Conservation (phyloP, 2,888 invertebrate species). For the Ametastegia equiseti region DNA sequence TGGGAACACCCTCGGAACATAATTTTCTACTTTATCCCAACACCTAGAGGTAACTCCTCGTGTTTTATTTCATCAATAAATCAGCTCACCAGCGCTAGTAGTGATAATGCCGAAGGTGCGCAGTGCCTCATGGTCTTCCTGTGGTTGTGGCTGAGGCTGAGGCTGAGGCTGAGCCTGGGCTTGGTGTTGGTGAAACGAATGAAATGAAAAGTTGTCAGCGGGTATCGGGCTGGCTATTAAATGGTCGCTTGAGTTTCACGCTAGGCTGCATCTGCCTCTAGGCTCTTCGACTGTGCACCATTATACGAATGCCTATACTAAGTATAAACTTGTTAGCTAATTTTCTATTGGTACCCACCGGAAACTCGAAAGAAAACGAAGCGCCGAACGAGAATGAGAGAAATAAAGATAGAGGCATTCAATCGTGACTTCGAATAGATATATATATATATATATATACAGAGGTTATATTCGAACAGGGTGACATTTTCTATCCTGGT, state of each 20-base stretch:
- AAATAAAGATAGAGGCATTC: neutral
- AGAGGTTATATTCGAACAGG: neutral
- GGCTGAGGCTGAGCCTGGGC: neutral
- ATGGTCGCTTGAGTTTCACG: slow-evolving; percentile 43
- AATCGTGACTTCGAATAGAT: neutral
- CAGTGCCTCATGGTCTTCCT: neutral
- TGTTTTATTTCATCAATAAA: slow-evolving; percentile 35
- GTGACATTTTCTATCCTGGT: neutral
- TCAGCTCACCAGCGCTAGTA: slow-evolving; percentile 2
- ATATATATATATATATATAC: too few relatives aligned
- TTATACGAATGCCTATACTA: slow-evolving; percentile 26
- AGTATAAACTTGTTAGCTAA: slow-evolving; percentile 38
- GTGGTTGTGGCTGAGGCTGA: neutral
- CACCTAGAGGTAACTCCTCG: slow-evolving; percentile 12
- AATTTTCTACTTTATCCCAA: slow-evolving; percentile 42
- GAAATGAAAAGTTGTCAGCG: slow-evolving; percentile 48
- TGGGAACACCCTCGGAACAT: slow-evolving; percentile 19
- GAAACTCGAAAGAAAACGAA: neutral
- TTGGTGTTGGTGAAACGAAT: slow-evolving; percentile 19
- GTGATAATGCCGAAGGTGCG: slow-evolving; percentile 11
- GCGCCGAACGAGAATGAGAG: neutral
- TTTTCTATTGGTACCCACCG: neutral
- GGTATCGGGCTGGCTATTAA: slow-evolving; percentile 30
- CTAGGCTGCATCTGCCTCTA: slow-evolving; percentile 33
- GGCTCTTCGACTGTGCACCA: neutral